A percentile compares a stretch with the other conserved stretches of the same genome.
phyloP scores from a whole-genome alignment of 2,113 vertebrate species.

The Poecilia latipinna region DNA sequence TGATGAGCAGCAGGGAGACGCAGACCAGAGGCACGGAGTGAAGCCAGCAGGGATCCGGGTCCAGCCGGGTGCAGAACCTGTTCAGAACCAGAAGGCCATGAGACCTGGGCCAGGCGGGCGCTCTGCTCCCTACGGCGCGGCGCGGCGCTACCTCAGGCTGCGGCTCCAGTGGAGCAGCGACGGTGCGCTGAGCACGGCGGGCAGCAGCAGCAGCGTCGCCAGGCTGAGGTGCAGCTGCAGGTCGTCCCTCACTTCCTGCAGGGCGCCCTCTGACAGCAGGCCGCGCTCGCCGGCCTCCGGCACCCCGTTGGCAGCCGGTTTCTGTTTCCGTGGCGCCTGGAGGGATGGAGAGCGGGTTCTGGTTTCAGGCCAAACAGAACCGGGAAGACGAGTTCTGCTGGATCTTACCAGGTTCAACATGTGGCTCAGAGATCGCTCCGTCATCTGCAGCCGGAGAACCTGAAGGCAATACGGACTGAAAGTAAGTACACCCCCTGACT shows the following conservation, averaged over 20 bases:
- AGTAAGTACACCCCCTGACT: too few relatives aligned
- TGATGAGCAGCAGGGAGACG: constrained; percentile 86
- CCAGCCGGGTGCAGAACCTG: constrained; percentile 87
- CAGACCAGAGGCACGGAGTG: constrained; percentile 83
- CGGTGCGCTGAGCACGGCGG: constrained; percentile 85
- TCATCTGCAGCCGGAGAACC: constrained; percentile 88
- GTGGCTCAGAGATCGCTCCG: constrained; percentile 82
- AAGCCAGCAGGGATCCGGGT: constrained; percentile 90
- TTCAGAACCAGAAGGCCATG: constrained; percentile 2
- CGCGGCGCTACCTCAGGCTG: constrained; percentile 85
- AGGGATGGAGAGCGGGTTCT: not conserved
- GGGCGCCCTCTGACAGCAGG: constrained; percentile 60
- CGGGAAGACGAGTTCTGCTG: not conserved
- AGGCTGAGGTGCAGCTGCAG: constrained; percentile 88
- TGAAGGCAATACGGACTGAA: constrained; percentile 57
- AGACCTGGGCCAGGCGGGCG: too few relatives aligned
- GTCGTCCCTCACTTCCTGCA: constrained; percentile 81
- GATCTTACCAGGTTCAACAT: constrained; percentile 84
- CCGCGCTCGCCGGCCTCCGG: constrained; percentile 47
- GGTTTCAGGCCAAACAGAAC: not conserved
- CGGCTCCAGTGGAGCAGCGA: constrained; percentile 92
- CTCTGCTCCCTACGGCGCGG: too few relatives aligned
- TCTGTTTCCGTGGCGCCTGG: constrained; percentile 70
- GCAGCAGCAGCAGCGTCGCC: constrained; percentile 83
- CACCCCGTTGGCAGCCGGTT: constrained; percentile 54